These are phyloP conservation scores for Agapostemon virescens DNA, from an alignment of 2,888 invertebrate species.

Conservation along the genomic window DNA sequence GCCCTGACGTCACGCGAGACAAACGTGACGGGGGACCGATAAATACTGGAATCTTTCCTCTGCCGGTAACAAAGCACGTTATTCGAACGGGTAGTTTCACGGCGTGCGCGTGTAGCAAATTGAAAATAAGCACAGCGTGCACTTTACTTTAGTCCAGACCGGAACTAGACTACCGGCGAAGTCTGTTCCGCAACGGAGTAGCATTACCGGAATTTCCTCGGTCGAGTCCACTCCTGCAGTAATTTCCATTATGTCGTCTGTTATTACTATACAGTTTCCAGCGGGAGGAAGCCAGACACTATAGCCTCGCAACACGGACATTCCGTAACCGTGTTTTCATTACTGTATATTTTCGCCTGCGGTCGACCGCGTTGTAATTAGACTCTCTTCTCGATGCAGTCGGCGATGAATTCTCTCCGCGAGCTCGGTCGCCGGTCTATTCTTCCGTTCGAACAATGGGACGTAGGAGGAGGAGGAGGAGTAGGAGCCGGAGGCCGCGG, in stretches of 20 bases:
- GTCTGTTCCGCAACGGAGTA: background rate
- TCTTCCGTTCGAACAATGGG: constrained; percentile 17
- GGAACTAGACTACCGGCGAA: background rate
- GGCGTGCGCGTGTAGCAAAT: constrained; percentile 22
- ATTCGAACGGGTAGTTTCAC: constrained; percentile 24
- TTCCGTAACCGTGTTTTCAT: constrained; percentile 30
- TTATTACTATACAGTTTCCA: constrained; percentile 39
- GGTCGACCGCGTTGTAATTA: constrained; percentile 32
- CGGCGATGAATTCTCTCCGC: background rate
- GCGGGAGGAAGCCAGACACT: constrained; percentile 22
- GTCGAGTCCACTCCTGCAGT: constrained; percentile 17
- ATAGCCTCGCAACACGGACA: constrained; percentile 23
- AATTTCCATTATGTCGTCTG: constrained; percentile 38
- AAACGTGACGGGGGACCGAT: background rate
- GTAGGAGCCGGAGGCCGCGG: no score
- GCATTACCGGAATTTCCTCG: constrained; percentile 27
- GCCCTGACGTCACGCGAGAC: no score
- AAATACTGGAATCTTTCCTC: background rate
- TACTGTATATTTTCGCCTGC: constrained; percentile 23
- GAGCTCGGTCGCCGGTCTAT: constrained; percentile 20
- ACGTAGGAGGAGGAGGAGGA: no score
- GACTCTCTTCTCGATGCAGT: constrained; percentile 16
- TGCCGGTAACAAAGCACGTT: background rate
- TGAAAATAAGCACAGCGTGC: constrained; percentile 27
- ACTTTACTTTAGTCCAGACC: constrained; percentile 18